phyloP scores from a whole-genome alignment of 2,888 invertebrate genomes.

The Iselma pallidipennis region DNA sequence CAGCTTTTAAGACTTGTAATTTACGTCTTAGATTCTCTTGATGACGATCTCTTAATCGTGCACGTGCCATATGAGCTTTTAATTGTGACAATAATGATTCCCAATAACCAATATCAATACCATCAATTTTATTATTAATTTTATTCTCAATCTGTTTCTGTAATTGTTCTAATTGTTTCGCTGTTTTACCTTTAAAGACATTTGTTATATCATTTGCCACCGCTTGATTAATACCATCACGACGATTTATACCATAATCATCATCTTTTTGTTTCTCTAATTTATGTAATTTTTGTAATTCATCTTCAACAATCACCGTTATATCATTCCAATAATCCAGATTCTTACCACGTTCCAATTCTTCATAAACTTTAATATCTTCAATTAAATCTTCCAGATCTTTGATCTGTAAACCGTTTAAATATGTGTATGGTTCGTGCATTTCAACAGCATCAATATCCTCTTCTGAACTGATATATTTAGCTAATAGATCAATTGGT shows the following conservation, averaged over 20 bases:
- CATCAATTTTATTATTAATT: conserved; percentile 81
- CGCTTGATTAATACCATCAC: conserved; percentile 80
- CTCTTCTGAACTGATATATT: conserved; percentile 92
- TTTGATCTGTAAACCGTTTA: conserved; percentile 85
- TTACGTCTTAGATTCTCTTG: conserved; percentile 87
- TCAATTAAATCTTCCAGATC: conserved; percentile 95
- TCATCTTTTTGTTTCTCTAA: conserved; percentile 66
- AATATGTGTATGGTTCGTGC: conserved; percentile 96
- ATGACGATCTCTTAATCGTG: conserved; percentile 89
- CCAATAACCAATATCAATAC: conserved; percentile 97
- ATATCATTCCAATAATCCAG: conserved; percentile 96
- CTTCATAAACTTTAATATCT: conserved; percentile 94
- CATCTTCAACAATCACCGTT: conserved; percentile 92
- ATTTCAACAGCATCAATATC: conserved; percentile 93
- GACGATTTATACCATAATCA: conserved; percentile 59
- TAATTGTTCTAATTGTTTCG: conserved; percentile 80
- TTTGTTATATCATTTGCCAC: conserved; percentile 87
- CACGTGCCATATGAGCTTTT: conserved; percentile 93
- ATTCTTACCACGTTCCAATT: conserved; percentile 87
- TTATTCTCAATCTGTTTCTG: conserved; percentile 85
- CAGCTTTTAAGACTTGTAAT: conserved; percentile 85
- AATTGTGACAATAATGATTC: conserved; percentile 94
- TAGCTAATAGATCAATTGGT: conserved; percentile 95
- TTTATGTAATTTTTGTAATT: conserved; percentile 83
- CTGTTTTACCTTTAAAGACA: conserved; percentile 93